Evolutionary conservation across 2,888 invertebrate genomes (phyloP), one percentile per base, ranked within the genome.

Genomic region (Cosmia pyralina): DNA sequence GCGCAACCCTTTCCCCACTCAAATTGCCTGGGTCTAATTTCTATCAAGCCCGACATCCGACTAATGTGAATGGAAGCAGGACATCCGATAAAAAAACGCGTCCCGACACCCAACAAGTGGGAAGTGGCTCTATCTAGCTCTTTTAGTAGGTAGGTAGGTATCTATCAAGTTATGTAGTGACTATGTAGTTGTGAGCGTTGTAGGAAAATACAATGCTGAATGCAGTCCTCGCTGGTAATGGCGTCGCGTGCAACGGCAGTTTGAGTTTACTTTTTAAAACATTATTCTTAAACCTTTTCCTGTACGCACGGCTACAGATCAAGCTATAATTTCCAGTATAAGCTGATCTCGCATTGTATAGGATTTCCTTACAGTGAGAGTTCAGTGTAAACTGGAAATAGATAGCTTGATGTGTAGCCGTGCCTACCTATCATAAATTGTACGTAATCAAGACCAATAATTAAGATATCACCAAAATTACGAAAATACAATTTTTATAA

Each of bases 261-360:
- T 52, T 68, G n/a, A 10, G 22, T 68, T 68, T 69, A 52, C 28
- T 52, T 68, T 52, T 41, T 17, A 17, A 52, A 28, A 64, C 7
- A 15, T n/a, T 48, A 48, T 41, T 28, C 3, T 48, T 19, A 22
- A 22, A 65, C 17, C 5, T 66, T 69, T 46, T 46, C 62, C 62
- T 46, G 28, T 62, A 62, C 11, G 28, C 28, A 28, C 28, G 28
- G 28, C 28, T 28, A 28, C 28, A 28, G 28, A 28, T 28, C 28
- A n/a, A n/a, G n/a, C n/a, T n/a, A n/a, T n/a, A n/a, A n/a, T n/a
- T n/a, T n/a, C n/a, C n/a, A n/a, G n/a, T n/a, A 28, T 28, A 28
- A 28, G 28, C 28, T 28, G 28, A 28, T 28, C 28, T 28, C 28
- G 28, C 28, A 28, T 28, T 28, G 28, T 28, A 28, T 28, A 28